Conservation (phyloP, 1,140 invertebrate genomes). For the Bradysia coprophila region DNA sequence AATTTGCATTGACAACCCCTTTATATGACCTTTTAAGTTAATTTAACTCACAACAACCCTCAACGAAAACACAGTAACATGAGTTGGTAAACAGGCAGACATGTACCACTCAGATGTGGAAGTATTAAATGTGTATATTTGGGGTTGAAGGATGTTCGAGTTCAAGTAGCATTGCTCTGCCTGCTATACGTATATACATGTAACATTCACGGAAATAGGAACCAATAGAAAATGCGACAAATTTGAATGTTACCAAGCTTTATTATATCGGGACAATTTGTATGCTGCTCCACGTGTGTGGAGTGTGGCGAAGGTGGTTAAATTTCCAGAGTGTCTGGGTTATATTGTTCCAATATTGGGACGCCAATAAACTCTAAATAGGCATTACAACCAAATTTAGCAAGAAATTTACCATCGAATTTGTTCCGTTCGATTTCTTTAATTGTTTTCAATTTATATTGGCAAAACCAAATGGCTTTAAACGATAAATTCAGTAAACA, state of each 20-base stretch:
- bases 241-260: too few species aligned
- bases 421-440: neutral
- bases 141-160: neutral
- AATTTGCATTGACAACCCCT: neutral
- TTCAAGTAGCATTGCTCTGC: neutral
- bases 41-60: neutral
- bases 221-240: too few species aligned
- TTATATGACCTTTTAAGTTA: neutral
- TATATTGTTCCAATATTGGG: neutral
- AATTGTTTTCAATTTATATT: too few species aligned
- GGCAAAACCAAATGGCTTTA: too few species aligned
- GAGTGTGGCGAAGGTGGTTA: neutral
- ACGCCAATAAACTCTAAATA: neutral
- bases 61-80: neutral
- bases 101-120: too few species aligned
- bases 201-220: neutral
- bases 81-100: neutral
- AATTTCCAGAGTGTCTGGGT: neutral
- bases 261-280: neutral
- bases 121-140: neutral
- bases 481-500: too few species aligned
- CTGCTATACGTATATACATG: neutral
- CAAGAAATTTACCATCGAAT: neutral
- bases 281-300: neutral
- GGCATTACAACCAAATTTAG: neutral